phyloP scores from a whole-genome alignment of 2,888 invertebrate species.

The Caenorhabditis zanzibari region DNA sequence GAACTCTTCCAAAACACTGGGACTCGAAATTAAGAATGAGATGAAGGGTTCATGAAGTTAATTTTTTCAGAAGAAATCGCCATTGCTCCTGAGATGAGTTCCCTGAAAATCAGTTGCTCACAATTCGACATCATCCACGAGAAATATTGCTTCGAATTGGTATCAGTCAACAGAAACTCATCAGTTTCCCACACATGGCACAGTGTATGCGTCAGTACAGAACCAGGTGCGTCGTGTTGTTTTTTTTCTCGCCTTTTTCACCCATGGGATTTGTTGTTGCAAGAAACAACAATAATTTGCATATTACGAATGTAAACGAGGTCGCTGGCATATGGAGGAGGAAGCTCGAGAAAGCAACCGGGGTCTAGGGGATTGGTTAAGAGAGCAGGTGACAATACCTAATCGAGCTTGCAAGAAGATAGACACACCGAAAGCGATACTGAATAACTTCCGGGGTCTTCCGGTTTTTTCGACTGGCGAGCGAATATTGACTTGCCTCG shows the following conservation, averaged over 20 bases:
- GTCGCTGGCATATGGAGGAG: constrained; percentile 56
- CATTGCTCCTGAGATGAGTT: constrained; percentile 54
- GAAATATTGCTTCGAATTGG: constrained; percentile 80
- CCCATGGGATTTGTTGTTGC: constrained; percentile 56
- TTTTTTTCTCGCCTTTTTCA: not conserved
- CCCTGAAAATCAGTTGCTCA: constrained; percentile 71
- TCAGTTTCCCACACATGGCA: constrained; percentile 78
- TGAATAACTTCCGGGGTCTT: constrained; percentile 43
- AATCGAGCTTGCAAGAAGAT: constrained; percentile 14
- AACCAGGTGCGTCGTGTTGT: constrained; percentile 73
- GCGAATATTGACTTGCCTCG: constrained; percentile 24
- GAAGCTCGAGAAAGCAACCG: constrained; percentile 30
- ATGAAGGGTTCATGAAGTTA: too few relatives aligned
- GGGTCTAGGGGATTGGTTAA: constrained; percentile 12
- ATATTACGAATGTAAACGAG: constrained; percentile 61
- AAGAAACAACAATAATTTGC: constrained; percentile 66
- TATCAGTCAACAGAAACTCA: constrained; percentile 73
- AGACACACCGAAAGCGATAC: constrained; percentile 44
- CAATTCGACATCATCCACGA: constrained; percentile 81
- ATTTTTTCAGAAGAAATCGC: constrained; percentile 71
- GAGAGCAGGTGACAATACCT: constrained; percentile 62
- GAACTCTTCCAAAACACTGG: not conserved
- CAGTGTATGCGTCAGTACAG: constrained; percentile 79
- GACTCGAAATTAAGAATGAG: too few relatives aligned
- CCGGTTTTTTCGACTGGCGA: constrained; percentile 52